These are phyloP conservation scores for Drosophila eohydei DNA, from an alignment of 2,888 invertebrate genomes.

Conservation along the genomic window DNA sequence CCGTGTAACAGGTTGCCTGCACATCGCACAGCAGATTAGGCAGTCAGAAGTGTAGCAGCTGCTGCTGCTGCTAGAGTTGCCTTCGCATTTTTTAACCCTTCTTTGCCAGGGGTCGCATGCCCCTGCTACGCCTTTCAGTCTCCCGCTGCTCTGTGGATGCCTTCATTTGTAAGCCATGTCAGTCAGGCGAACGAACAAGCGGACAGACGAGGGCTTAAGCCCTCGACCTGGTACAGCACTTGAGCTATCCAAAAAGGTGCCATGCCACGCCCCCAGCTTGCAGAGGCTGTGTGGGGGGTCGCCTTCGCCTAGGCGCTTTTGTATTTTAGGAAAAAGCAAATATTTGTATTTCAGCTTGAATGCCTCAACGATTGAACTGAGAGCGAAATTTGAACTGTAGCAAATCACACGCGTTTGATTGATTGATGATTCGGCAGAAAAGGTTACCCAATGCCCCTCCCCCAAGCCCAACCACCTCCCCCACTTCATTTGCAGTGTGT, in stretches of 20 bases:
- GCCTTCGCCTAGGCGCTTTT: slow-evolving; percentile 40
- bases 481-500: slow-evolving; percentile 15
- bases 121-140: background rate
- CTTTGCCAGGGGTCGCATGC: slow-evolving; percentile 23
- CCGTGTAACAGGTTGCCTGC: slow-evolving; percentile 69
- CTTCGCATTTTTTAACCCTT: slow-evolving; percentile 58
- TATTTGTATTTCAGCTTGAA: slow-evolving; percentile 78
- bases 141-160: slow-evolving; percentile 24
- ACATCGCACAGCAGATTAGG: slow-evolving; percentile 72
- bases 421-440: slow-evolving; percentile 76
- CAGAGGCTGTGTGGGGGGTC: background rate
- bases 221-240: slow-evolving; percentile 39
- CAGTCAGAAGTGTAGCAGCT: slow-evolving; percentile 62
- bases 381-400: slow-evolving; percentile 78
- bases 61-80: slow-evolving; percentile 41
- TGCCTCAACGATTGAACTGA: slow-evolving; percentile 75
- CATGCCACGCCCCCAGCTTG: slow-evolving; percentile 17
- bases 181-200: slow-evolving; percentile 57
- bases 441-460: slow-evolving; percentile 25
- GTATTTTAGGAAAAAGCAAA: slow-evolving; percentile 70
- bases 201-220: slow-evolving; percentile 54
- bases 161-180: slow-evolving; percentile 73
- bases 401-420: slow-evolving; percentile 78
- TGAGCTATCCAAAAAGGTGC: slow-evolving; percentile 30
- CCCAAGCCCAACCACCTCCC: no score